Percentiles rank a stretch among this genome's conserved stretches.
Conservation (phyloP, 2,888 invertebrate genomes). For the Pyrocoelia pectoralis region DNA sequence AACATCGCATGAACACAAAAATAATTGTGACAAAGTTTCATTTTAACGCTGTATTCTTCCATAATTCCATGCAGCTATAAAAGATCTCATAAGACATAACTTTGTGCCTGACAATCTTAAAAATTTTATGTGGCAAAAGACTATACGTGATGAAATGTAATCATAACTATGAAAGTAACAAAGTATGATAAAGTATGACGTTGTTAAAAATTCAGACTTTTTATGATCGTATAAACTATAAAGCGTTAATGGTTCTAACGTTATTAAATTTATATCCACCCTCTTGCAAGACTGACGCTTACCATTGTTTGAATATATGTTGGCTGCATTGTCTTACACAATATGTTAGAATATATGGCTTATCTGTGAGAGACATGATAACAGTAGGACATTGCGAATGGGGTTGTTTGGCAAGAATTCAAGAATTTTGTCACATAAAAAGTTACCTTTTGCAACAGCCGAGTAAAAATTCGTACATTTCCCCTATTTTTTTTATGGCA, state of each 20-base stretch:
- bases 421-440: constrained; percentile 26
- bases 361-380: constrained; percentile 52
- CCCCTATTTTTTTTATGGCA: constrained; percentile 16
- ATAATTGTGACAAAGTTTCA: too few species aligned
- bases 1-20: too few species aligned
- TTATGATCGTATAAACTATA: background rate
- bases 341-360: constrained; percentile 36
- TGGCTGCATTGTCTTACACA: constrained; percentile 36
- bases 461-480: constrained; percentile 13
- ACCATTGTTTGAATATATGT: constrained; percentile 33
- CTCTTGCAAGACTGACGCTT: constrained; percentile 27
- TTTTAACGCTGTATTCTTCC: too few species aligned
- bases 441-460: constrained; percentile 9
- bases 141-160: background rate
- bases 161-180: background rate
- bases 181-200: background rate
- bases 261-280: constrained; percentile 32
- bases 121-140: background rate
- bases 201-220: background rate
- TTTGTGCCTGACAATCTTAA: too few species aligned
- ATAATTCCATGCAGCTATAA: too few species aligned
- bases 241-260: constrained; percentile 20
- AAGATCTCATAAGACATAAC: too few species aligned
- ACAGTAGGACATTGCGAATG: constrained; percentile 46
- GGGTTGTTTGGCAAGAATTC: constrained; percentile 28